Evolutionary conservation across 1,140 invertebrate genomes (phyloP).

Genomic region (Popillia japonica): DNA sequence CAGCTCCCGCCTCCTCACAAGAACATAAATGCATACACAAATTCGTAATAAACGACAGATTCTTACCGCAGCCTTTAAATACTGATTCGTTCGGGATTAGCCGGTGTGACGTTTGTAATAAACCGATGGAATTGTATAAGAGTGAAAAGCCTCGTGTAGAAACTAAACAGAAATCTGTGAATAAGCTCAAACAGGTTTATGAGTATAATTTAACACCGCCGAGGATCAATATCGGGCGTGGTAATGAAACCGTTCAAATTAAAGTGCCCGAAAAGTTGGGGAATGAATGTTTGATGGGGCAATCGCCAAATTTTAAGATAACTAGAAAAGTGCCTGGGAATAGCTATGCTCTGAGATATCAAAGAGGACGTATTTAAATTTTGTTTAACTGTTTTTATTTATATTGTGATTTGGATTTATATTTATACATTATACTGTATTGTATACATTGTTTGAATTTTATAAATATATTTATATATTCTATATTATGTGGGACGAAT

Average conservation of each 20-base stretch:
- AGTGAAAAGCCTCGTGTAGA: slow-evolving; percentile 18
- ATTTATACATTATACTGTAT: not conserved
- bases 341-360: slow-evolving; percentile 33
- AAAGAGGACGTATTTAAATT: slow-evolving; percentile 30
- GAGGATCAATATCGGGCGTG: slow-evolving; percentile 43
- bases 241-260: slow-evolving; percentile 36
- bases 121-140: slow-evolving; percentile 39
- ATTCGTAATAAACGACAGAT: slow-evolving; percentile 36
- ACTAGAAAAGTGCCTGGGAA: not conserved
- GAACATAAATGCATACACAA: slow-evolving; percentile 41
- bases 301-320: not conserved
- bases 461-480: not conserved
- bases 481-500: no score
- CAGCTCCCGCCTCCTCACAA: not conserved
- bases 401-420: not conserved
- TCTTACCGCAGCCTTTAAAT: slow-evolving; percentile 39
- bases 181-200: slow-evolving; percentile 25
- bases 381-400: not conserved
- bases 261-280: slow-evolving; percentile 2
- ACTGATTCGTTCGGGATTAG: slow-evolving; percentile 33
- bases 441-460: not conserved
- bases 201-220: slow-evolving; percentile 36
- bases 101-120: slow-evolving; percentile 39
- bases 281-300: not conserved
- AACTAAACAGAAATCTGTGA: slow-evolving; percentile 14